Base-by-base conservation (phyloP, 23 tunicate genomes). In the Phallusia fumigata region DNA sequence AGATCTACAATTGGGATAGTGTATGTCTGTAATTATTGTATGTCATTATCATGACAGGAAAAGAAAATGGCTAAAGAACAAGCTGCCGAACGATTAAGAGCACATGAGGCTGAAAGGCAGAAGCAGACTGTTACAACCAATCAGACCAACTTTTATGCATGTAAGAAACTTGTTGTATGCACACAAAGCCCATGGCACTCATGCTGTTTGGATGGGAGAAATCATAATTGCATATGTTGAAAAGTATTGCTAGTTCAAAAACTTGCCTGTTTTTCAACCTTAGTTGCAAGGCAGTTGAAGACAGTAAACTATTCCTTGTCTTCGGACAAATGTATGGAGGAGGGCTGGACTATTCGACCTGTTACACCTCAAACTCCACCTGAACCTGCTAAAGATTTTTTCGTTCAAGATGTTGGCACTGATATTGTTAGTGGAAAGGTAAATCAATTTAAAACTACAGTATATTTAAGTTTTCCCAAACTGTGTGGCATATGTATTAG, bases 281-380 rank as follows among this genome's bases (percentile, higher is more conserved):
- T 58, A 91, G 96, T 93, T 85, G 97, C 97, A 21, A 83, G 92
- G 18, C 97, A 93, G 72, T 64, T 88, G 30, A 93, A 93, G 76
- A 93, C 97, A 0, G 88, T 93, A 52, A 93, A 88, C 84, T 93
- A 93, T 52, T 78, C 92, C 0, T 52, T 93, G 19, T 93, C 97
- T 0, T 93, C 97, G 18, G 93, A 93, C 34, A 88, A 88, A 58
- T 93, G 97, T 80, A 88, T 88, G 93, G 92, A 88, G 0, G 97
- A 93, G 35, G 97, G 97, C 18, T 93, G 97, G 97, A 93, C 97
- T 13, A 76, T 93, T 19, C 82, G 83, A 33, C 97, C 97, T 12
- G 53, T 74, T 16, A 84, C 90, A 30, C 97, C 97, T 31, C 84
- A 77, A 0, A 75, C 88, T 21, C 88, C 91, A 19, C 40, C 45